phyloP scores from a whole-genome alignment of 2,888 invertebrate genomes.

The Micoletzkya japonica region DNA sequence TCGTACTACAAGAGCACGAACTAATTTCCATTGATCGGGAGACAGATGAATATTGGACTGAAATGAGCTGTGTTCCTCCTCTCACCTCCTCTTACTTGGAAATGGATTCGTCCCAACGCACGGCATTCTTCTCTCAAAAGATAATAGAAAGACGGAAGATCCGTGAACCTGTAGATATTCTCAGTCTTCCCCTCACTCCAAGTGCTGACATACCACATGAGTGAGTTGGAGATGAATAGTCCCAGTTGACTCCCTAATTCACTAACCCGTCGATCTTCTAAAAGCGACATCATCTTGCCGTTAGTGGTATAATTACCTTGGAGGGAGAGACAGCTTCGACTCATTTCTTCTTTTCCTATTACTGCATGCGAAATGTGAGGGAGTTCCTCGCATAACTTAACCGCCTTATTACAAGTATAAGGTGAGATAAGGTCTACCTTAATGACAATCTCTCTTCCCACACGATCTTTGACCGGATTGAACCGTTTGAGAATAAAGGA shows the following conservation, averaged over 20 bases:
- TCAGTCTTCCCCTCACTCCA: no score
- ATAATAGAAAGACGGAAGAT: conserved; percentile 25
- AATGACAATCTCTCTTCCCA: conserved; percentile 15
- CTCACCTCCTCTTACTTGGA: conserved; percentile 4
- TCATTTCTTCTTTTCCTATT: background rate
- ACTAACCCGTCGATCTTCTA: no score
- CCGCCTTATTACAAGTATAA: background rate
- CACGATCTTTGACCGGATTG: conserved; percentile 15
- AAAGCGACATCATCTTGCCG: no score
- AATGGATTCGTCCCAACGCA: conserved; percentile 27
- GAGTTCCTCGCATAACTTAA: conserved; percentile 21
- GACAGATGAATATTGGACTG: conserved; percentile 46
- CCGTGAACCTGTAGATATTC: conserved; percentile 26
- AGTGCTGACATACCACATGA: conserved; percentile 36
- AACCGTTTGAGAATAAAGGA: conserved; percentile 7
- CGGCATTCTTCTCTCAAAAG: conserved; percentile 30
- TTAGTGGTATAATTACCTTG: no score
- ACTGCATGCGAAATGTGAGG: conserved; percentile 11
- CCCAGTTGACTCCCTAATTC: no score
- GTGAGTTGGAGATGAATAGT: conserved; percentile 36
- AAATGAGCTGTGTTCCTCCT: conserved; percentile 30
- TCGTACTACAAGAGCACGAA: conserved; percentile 38
- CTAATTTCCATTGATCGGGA: conserved; percentile 55
- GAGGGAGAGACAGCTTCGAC: background rate
- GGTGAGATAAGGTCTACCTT: background rate